These are phyloP conservation scores for Nomada ferruginata DNA, from an alignment of 2,888 invertebrate species.

Conservation along the genomic window DNA sequence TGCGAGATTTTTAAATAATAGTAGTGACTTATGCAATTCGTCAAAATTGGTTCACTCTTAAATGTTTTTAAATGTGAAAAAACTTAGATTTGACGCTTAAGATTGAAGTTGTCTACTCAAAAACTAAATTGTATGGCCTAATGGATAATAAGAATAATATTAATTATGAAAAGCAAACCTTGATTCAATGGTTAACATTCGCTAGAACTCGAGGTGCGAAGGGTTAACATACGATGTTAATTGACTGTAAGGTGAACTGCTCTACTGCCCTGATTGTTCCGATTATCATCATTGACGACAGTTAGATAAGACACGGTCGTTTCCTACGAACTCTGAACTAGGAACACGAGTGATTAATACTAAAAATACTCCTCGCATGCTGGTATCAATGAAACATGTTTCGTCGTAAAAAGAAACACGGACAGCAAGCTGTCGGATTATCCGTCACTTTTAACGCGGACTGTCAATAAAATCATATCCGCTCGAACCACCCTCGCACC, in stretches of 20 bases:
- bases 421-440: background rate
- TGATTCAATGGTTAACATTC: background rate
- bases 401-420: background rate
- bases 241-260: conserved; percentile 5
- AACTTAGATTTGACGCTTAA: too few species aligned
- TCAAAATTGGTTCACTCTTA: too few species aligned
- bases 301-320: conserved; percentile 19
- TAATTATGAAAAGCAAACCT: background rate
- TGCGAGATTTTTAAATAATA: background rate
- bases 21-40: background rate
- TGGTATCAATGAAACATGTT: background rate
- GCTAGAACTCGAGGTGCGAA: background rate
- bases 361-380: background rate
- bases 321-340: background rate
- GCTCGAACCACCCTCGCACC: too few species aligned
- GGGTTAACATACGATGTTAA: conserved; percentile 1
- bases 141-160: too few species aligned
- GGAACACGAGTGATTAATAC: background rate
- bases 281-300: conserved; percentile 9
- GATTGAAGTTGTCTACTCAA: too few species aligned
- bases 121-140: too few species aligned
- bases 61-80: too few species aligned
- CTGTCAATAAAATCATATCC: too few species aligned
- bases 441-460: too few species aligned
- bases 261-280: conserved; percentile 12